These are phyloP conservation scores for Anolis apletophallus DNA, from an alignment of 2,797 vertebrate species.

Conservation along the genomic window DNA sequence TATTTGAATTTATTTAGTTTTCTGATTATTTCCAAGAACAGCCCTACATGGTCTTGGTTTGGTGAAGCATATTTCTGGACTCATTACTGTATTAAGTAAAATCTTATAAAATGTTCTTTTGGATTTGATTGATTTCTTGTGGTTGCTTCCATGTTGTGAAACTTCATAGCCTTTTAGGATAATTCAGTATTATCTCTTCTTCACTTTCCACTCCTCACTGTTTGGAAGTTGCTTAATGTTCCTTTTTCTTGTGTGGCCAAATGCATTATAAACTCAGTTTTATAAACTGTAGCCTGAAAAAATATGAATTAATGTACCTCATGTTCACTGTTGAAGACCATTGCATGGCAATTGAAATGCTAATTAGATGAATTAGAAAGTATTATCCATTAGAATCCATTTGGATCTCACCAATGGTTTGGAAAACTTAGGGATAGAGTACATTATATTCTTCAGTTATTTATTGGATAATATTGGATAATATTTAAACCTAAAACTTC, in stretches of 20 bases:
- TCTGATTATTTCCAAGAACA: not conserved
- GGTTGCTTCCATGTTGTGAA: not conserved
- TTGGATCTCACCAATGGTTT: not conserved
- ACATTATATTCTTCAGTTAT: not conserved
- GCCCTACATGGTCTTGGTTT: not conserved
- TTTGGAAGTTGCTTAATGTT: too few species aligned
- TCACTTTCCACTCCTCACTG: not conserved
- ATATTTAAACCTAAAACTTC: not conserved
- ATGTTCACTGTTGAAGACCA: constrained; percentile 17
- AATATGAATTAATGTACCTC: constrained; percentile 29
- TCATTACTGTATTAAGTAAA: not conserved
- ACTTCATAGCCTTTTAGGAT: constrained; percentile 6
- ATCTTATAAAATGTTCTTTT: not conserved
- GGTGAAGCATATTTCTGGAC: not conserved
- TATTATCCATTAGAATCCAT: not conserved
- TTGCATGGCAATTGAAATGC: constrained; percentile 25
- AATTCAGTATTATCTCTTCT: not conserved
- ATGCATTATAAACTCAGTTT: constrained; percentile 23
- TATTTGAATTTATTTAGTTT: not conserved
- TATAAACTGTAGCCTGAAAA: not conserved
- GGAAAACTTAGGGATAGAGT: not conserved
- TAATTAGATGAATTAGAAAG: constrained; percentile 24
- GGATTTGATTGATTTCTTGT: constrained; percentile 14
- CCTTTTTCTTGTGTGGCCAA: not conserved
- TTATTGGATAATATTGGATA: too few species aligned